phyloP scores from a whole-genome alignment of 2,113 vertebrate genomes.

The Oryzias melastigma region DNA sequence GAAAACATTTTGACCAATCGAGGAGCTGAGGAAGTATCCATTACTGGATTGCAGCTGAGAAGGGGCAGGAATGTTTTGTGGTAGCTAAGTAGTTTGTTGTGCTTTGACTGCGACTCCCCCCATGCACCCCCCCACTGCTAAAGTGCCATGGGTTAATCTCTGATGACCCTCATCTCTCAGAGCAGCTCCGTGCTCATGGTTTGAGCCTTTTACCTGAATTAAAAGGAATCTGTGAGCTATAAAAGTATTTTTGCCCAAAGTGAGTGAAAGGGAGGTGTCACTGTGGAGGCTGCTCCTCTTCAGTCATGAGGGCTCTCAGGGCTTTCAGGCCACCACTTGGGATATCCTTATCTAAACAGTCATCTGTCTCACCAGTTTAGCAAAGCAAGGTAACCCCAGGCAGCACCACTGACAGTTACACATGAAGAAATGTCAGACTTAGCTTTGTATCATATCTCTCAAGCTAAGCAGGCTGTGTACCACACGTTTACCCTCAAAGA shows the following conservation, averaged over 20 bases:
- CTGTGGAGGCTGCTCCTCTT: constrained; percentile 47
- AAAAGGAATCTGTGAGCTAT: constrained; percentile 64
- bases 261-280: constrained; percentile 63
- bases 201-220: constrained; percentile 77
- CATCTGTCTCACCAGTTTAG: constrained; percentile 69
- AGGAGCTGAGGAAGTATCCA: constrained; percentile 84
- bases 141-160: constrained; percentile 76
- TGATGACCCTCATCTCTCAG: constrained; percentile 72
- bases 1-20: constrained; percentile 86
- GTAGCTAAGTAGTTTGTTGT: constrained; percentile 78
- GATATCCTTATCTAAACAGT: constrained; percentile 64
- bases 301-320: constrained; percentile 45
- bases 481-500: constrained; percentile 23
- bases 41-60: constrained; percentile 83
- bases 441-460: constrained; percentile 39
- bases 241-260: constrained; percentile 51
- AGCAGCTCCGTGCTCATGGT: constrained; percentile 48
- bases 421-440: constrained; percentile 56
- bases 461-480: constrained; percentile 30
- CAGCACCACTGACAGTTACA: constrained; percentile 46
- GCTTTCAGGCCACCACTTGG: constrained; percentile 41
- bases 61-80: constrained; percentile 78
- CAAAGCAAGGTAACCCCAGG: constrained; percentile 45
- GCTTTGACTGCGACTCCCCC: constrained; percentile 50
- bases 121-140: constrained; percentile 55